Evolutionary conservation across 2,888 invertebrate genomes (phyloP).

Genomic region (Phengaris arion): DNA sequence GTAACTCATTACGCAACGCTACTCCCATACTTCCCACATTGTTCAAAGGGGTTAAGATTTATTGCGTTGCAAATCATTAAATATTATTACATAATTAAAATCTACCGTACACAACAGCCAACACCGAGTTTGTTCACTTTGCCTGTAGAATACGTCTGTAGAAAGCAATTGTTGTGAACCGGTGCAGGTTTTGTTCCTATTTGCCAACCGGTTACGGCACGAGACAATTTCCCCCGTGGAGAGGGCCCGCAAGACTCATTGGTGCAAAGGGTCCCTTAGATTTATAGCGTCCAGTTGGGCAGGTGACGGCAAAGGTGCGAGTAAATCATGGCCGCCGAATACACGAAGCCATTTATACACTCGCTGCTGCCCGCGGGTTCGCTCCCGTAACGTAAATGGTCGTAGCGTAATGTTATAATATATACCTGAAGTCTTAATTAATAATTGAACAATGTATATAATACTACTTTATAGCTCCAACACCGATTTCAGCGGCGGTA

Average conservation of each 20-base stretch:
- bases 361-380: no score
- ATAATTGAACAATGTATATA: no score
- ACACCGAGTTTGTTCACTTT: not conserved
- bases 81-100: slow-evolving; percentile 10
- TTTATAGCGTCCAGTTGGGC: slow-evolving; percentile 74
- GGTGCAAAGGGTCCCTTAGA: slow-evolving; percentile 47
- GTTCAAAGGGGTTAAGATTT: not conserved
- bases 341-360: slow-evolving; percentile 35
- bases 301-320: slow-evolving; percentile 60
- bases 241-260: slow-evolving; percentile 51
- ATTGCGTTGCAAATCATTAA: not conserved
- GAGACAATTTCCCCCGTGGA: slow-evolving; percentile 52
- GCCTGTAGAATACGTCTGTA: not conserved
- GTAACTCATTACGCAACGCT: not conserved
- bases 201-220: slow-evolving; percentile 46
- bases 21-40: not conserved
- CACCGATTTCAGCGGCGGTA: no score
- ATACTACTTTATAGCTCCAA: no score
- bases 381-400: not conserved
- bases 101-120: not conserved
- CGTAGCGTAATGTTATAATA: no score
- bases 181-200: not conserved
- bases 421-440: no score
- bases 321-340: slow-evolving; percentile 45
- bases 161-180: not conserved